phyloP scores from a whole-genome alignment of 2,113 vertebrate species.

The Dicerorhinus sumatrensis region DNA sequence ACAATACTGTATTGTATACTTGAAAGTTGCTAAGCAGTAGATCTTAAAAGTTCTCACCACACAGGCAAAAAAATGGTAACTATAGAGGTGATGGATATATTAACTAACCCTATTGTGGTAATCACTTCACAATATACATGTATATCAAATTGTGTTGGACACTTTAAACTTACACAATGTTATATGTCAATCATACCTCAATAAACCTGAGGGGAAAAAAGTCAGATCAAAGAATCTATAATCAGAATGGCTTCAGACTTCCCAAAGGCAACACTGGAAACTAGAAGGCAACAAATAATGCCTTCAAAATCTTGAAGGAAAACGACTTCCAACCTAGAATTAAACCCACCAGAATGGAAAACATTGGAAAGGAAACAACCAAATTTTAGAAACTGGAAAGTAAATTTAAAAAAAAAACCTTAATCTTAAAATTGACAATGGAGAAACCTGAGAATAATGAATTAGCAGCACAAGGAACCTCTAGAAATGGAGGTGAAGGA shows the following conservation, averaged over 20 bases:
- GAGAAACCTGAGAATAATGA: not conserved
- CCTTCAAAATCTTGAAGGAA: slow-evolving; percentile 13
- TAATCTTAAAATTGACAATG: not conserved
- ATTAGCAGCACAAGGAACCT: not conserved
- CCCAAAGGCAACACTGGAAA: not conserved
- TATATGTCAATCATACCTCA: not conserved
- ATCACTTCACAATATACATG: not conserved
- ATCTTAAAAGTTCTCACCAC: not conserved
- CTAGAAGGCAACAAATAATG: not conserved
- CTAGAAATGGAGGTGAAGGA: not conserved
- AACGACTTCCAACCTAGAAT: slow-evolving; percentile 21
- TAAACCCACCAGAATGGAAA: slow-evolving; percentile 2
- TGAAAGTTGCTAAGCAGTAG: not conserved
- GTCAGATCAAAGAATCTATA: not conserved
- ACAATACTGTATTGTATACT: not conserved
- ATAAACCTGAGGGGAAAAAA: not conserved
- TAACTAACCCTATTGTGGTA: not conserved
- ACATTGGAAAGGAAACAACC: not conserved
- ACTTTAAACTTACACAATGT: not conserved
- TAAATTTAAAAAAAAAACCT: not conserved
- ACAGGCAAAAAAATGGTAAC: not conserved
- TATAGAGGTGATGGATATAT: not conserved
- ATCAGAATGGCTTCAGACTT: slow-evolving; percentile 17
- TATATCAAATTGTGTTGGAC: not conserved
- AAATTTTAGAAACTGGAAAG: slow-evolving; percentile 10